Conservation (phyloP, 2,113 vertebrate genomes). For the Xiphias gladius region DNA sequence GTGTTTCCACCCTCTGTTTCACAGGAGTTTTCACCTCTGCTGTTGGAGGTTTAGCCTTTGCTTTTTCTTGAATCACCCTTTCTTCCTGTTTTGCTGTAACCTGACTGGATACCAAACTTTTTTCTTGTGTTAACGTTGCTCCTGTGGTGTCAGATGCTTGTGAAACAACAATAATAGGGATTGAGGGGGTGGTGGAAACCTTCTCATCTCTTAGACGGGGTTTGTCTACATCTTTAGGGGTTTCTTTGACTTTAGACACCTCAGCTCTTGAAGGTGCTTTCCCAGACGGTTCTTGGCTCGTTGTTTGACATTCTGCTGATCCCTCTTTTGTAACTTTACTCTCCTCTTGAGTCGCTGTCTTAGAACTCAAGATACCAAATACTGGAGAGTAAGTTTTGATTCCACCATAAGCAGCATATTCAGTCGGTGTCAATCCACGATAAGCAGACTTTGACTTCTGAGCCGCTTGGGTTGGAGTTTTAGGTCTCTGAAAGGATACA, state of each 20-base stretch:
- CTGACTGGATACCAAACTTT: constrained; percentile 13
- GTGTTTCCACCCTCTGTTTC: constrained; percentile 45
- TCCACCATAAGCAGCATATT: constrained; percentile 83
- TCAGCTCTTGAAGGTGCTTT: constrained; percentile 29
- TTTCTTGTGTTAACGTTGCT: constrained; percentile 32
- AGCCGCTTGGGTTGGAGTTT: constrained; percentile 72
- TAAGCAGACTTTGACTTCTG: constrained; percentile 77
- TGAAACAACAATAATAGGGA: constrained; percentile 68
- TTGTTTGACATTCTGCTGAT: constrained; percentile 31
- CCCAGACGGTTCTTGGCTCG: constrained; percentile 29
- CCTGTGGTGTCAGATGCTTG: constrained; percentile 58
- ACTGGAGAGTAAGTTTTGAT: constrained; percentile 77
- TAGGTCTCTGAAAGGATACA: constrained; percentile 75
- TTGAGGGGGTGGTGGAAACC: constrained; percentile 1
- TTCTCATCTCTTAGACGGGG: constrained; percentile 16
- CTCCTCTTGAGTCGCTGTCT: constrained; percentile 44
- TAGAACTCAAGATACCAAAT: constrained; percentile 70
- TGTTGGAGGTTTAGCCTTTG: constrained; percentile 56
- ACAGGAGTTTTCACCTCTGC: constrained; percentile 23
- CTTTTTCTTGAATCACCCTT: constrained; percentile 33
- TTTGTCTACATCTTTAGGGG: constrained; percentile 33
- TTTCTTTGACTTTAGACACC: constrained; percentile 42
- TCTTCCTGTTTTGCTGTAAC: constrained; percentile 38
- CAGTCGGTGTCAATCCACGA: constrained; percentile 83
- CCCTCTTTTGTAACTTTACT: constrained; percentile 47